Evolutionary conservation across 2,888 invertebrate genomes (phyloP).

Genomic region (Palloptera scutellata): DNA sequence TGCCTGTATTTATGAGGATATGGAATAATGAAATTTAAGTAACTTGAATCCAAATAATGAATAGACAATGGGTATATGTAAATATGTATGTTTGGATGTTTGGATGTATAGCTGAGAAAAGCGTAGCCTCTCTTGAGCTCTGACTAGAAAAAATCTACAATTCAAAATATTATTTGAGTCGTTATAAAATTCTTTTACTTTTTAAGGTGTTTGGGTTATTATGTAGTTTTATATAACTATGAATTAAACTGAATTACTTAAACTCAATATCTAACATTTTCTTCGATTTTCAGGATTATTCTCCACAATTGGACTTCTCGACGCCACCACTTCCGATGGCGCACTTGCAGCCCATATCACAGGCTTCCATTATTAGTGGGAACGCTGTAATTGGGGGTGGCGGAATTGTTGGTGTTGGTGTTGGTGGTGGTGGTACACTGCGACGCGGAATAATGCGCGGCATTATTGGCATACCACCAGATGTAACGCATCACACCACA

Average conservation of each 20-base stretch:
- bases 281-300: slow-evolving; percentile 57
- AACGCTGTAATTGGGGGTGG: slow-evolving; percentile 40
- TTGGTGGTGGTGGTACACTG: slow-evolving; percentile 55
- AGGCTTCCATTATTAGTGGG: slow-evolving; percentile 53
- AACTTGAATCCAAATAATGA: not conserved
- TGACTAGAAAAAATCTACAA: too few species aligned
- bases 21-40: slow-evolving; percentile 3
- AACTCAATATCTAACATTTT: not conserved
- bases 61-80: not conserved
- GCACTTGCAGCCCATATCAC: slow-evolving; percentile 58
- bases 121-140: too few species aligned
- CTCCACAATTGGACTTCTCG: slow-evolving; percentile 61
- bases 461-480: slow-evolving; percentile 61
- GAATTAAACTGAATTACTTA: slow-evolving; percentile 6
- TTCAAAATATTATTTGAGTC: too few species aligned
- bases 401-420: slow-evolving; percentile 39
- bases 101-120: too few species aligned
- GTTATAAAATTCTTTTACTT: too few species aligned
- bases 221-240: slow-evolving; percentile 1
- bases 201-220: too few species aligned
- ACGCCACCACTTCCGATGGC: slow-evolving; percentile 58
- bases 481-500: slow-evolving; percentile 64
- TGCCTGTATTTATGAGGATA: not conserved
- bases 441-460: slow-evolving; percentile 61
- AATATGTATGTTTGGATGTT: too few species aligned